Base-by-base conservation (phyloP, 2,797 vertebrate species). In the Danio aesculapii region DNA sequence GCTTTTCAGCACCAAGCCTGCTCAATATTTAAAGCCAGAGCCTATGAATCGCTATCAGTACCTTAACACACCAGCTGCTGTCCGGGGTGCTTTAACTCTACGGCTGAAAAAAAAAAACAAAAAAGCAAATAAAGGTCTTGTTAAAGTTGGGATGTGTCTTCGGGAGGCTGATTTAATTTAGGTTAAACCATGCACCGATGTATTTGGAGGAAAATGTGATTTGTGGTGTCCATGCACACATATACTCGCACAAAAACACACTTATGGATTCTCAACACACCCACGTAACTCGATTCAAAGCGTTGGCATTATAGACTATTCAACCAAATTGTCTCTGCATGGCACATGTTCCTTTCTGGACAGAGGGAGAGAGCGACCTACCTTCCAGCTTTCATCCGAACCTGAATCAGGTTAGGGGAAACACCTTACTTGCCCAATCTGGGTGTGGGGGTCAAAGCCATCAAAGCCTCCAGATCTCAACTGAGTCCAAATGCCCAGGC, bases 1-100 rank as follows among this genome's bases (percentile, higher is more conserved):
- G 88, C 90, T 91, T 90, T 75, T 75, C 76, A 62, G 84, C 86
- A 82, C 83, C 83, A 91, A 83, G 84, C 82, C 61, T 79, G 81
- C 86, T 92, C 92, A 87, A 90, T 93, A 92, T 91, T 91, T 90
- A 92, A 92, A 92, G 90, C 89, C 75, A 69, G 74, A 44, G 83
- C 83, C 71, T 55, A 81, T 83, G 81, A 78, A 89, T 85, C 67
- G 84, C 89, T 63, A 83, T 76, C 86, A 70, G 77, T 85, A 85
- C 85, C 88, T 90, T 86, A 81, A 87, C 82, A 84, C 59, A 53
- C 59, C 83, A 76, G 81, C n/a, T 81, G 83, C 86, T 88, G 88
- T 83, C 87, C 79, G 79, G 86, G 84, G 70, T 83, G 70, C 68
- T 88, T 85, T 77, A 82, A 69, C 80, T 82, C 75, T 62, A 19